Conservation (phyloP, 2,113 vertebrate genomes). For the Chunga burmeisteri region DNA sequence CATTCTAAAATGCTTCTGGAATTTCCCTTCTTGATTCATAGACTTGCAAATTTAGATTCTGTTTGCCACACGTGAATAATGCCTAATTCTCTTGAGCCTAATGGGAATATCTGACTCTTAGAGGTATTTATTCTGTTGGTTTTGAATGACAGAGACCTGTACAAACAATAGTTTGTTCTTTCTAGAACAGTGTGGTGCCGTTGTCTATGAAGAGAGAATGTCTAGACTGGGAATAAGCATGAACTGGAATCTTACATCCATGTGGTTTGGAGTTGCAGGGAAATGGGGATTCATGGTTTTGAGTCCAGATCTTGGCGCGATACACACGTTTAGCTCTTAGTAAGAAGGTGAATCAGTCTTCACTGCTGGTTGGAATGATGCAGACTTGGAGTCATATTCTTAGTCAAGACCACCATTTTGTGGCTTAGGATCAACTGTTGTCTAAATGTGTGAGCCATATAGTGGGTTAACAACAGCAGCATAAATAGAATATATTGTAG, state of each 20-base stretch:
- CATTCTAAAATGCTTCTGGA: constrained; percentile 12
- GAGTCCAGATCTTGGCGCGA: not conserved
- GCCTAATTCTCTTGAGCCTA: not conserved
- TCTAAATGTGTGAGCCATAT: not conserved
- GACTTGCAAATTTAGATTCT: constrained; percentile 8
- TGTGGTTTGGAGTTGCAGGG: not conserved
- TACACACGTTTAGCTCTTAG: not conserved
- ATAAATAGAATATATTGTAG: not conserved
- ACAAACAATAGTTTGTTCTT: not conserved
- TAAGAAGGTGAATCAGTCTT: not conserved
- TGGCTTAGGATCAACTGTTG: not conserved
- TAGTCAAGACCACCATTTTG: not conserved
- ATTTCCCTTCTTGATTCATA: constrained; percentile 6
- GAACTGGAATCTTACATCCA: not conserved
- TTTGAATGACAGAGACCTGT: not conserved
- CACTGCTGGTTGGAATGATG: not conserved
- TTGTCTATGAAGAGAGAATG: not conserved
- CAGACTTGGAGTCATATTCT: not conserved
- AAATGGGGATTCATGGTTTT: not conserved
- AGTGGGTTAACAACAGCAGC: not conserved
- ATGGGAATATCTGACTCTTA: not conserved
- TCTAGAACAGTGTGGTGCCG: not conserved
- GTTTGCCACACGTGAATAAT: not conserved
- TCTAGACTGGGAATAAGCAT: not conserved
- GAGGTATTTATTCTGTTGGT: not conserved